Percentiles rank a stretch among this genome's conserved stretches.
These are phyloP conservation scores for Oreochromis grahami DNA, from an alignment of 2,797 vertebrate genomes.

Conservation along the genomic window DNA sequence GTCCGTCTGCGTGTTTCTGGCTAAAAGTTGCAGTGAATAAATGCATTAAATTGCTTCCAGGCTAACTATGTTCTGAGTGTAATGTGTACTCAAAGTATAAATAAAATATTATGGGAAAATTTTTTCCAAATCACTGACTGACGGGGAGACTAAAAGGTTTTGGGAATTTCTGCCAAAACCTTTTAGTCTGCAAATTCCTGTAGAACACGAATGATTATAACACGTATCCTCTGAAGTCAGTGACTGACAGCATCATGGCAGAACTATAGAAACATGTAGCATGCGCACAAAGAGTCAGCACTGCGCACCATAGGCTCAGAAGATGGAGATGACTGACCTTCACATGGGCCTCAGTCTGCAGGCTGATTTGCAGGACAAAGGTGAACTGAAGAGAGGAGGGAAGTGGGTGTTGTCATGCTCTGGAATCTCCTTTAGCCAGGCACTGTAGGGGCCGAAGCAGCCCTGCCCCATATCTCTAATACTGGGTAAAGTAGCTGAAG, in stretches of 20 bases:
- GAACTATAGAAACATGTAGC: neutral
- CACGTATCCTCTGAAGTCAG: neutral
- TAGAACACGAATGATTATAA: neutral
- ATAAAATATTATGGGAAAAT: neutral
- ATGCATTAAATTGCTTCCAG: slow-evolving; percentile 38
- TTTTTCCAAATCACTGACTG: neutral
- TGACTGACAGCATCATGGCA: neutral
- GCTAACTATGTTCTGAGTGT: neutral
- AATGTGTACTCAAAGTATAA: slow-evolving; percentile 8
- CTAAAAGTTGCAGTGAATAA: slow-evolving; percentile 5
- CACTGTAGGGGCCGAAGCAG: slow-evolving; percentile 16
- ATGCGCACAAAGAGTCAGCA: neutral
- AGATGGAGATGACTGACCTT: neutral
- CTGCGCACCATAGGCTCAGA: neutral
- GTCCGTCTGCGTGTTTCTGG: neutral
- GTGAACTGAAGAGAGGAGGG: slow-evolving; percentile 30
- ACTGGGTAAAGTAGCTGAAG: slow-evolving; percentile 18
- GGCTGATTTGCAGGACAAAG: slow-evolving; percentile 50
- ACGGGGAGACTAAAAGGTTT: neutral
- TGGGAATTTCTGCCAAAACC: neutral
- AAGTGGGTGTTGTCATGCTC: slow-evolving; percentile 56
- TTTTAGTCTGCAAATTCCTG: neutral
- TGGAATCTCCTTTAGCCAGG: slow-evolving; percentile 63
- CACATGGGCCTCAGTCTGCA: neutral
- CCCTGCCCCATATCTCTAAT: slow-evolving; percentile 10